Percentiles rank a stretch among this genome's conserved stretches.
phyloP scores from a whole-genome alignment of 2,113 vertebrate species.

The Macaca mulatta region DNA sequence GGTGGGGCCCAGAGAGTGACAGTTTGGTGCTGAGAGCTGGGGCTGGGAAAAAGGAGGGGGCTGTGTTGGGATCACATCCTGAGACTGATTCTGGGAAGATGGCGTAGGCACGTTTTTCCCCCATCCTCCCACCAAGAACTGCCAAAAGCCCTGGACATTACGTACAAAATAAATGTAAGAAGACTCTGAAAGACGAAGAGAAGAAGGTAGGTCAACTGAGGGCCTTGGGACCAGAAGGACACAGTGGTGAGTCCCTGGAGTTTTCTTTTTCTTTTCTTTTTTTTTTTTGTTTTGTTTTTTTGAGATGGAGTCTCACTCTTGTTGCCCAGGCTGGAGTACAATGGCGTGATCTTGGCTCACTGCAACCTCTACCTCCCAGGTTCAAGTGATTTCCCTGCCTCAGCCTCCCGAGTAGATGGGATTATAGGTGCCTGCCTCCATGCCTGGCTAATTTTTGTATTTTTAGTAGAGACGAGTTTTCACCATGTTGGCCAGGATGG shows the following conservation, averaged over 20 bases:
- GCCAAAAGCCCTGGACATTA: neutral
- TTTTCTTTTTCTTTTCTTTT: neutral
- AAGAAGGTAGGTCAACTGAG: neutral
- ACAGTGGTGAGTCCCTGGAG: accelerated
- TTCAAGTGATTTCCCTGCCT: too few relatives aligned
- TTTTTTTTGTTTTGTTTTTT: neutral
- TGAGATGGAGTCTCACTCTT: neutral
- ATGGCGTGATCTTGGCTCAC: too few relatives aligned
- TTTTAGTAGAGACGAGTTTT: too few relatives aligned
- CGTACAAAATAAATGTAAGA: neutral
- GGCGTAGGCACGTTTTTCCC: accelerated
- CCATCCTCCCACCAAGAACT: accelerated
- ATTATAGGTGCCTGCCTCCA: too few relatives aligned
- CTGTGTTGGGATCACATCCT: accelerated
- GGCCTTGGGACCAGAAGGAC: neutral
- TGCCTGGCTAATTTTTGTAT: too few relatives aligned
- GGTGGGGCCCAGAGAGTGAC: accelerated
- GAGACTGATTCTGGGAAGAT: neutral
- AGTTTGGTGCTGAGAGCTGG: neutral
- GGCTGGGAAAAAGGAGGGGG: neutral
- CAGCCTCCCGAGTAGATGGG: too few relatives aligned
- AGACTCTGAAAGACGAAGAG: neutral
- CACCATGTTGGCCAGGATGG: too few relatives aligned
- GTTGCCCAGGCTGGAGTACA: too few relatives aligned
- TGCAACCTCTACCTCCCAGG: too few relatives aligned